Base-by-base conservation (phyloP, 2,113 vertebrate genomes). In the Forbesichthys papilliferus region DNA sequence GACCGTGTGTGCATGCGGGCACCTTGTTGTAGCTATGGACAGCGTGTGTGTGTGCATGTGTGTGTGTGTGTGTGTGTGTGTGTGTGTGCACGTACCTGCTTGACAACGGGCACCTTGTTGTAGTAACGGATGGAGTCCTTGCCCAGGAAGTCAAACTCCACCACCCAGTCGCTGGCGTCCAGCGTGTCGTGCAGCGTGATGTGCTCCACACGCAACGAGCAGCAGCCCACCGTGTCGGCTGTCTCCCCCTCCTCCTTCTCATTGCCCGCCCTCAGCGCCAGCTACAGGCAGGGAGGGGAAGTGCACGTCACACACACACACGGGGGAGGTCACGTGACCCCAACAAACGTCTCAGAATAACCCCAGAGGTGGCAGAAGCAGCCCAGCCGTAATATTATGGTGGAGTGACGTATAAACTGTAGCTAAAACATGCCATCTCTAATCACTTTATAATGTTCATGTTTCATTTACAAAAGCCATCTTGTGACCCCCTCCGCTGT, bases 121-220 rank as follows among this genome's bases (percentile, higher is more conserved):
- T 92, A 92, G 82, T 92, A 91, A 69, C 93, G 91, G 77, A 92
- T 89, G 42, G 83, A 91, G 71, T 93, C 91, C 92, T 95, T 94
- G 86, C 90, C 93, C 86, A 91, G 93, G 88, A 94, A 94, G 89
- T 93, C 82, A 10, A 94, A 93, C 59, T 93, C 91, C 73, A 93
- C 86, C 18, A 92, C 72, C 13, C 33, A 66, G 0, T 87, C 70
- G 9, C 81, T 85, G 27, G 84, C 91, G 0, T 90, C 85, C 71
- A 93, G 91, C 48, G 86, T 57, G n/a, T 83, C 53, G 0, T 92
- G 91, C 46, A 93, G 89, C 49, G 86, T 85, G 83, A 93, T 91
- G 86, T 92, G 93, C 85, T 94, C 92, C 4, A 91, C 84, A 0
- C 93, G 87, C 62, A 94, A 84, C 0, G 92, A 93, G 81, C 93